These are phyloP conservation scores for Cloeon dipterum DNA, from an alignment of 2,888 invertebrate species.

Conservation along the genomic window DNA sequence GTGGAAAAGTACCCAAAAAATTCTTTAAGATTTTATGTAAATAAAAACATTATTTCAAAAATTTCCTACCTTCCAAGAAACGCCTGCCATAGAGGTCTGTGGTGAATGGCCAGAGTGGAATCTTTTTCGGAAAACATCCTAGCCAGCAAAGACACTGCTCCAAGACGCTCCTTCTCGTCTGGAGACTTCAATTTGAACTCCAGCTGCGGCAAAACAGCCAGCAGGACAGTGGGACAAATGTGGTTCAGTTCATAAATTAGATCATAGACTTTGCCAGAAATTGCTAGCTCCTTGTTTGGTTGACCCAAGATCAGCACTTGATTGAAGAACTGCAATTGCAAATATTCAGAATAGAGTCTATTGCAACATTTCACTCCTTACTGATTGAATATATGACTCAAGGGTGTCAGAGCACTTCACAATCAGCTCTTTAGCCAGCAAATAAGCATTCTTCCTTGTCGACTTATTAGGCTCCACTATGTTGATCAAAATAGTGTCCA, in stretches of 20 bases:
- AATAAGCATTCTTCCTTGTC: slow-evolving; percentile 70
- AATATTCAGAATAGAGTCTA: slow-evolving; percentile 3
- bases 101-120: slow-evolving; percentile 67
- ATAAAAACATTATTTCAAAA: too few species aligned
- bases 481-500: slow-evolving; percentile 83
- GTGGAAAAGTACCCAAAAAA: too few species aligned
- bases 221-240: slow-evolving; percentile 67
- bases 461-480: slow-evolving; percentile 85
- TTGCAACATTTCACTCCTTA: slow-evolving; percentile 21
- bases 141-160: slow-evolving; percentile 71
- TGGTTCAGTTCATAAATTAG: slow-evolving; percentile 89
- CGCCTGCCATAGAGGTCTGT: slow-evolving; percentile 72
- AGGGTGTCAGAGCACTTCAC: slow-evolving; percentile 77
- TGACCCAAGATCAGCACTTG: slow-evolving; percentile 84
- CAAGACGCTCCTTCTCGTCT: slow-evolving; percentile 67
- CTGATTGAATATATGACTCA: slow-evolving; percentile 84
- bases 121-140: slow-evolving; percentile 93
- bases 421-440: slow-evolving; percentile 76
- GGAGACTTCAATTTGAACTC: slow-evolving; percentile 89
- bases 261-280: slow-evolving; percentile 75
- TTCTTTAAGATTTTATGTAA: too few species aligned
- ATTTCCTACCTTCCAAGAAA: slow-evolving; percentile 56
- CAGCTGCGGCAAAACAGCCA: slow-evolving; percentile 76
- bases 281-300: slow-evolving; percentile 56
- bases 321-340: slow-evolving; percentile 64